These are phyloP conservation scores for Manis crassicaudata DNA, from an alignment of 2,797 vertebrate genomes.

Conservation along the genomic window DNA sequence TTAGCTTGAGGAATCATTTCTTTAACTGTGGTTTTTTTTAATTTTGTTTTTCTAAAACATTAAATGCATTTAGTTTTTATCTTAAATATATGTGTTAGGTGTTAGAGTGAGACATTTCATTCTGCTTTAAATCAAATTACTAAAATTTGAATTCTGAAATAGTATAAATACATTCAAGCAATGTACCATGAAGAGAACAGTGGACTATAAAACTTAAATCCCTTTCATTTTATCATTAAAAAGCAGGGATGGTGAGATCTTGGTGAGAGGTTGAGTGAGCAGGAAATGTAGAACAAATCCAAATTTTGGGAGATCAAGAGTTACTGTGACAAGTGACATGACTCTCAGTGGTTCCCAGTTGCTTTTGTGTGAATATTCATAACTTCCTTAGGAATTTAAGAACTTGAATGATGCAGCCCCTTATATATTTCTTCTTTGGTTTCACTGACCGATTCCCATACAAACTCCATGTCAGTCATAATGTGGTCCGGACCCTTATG, in stretches of 20 bases:
- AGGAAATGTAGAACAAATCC: not conserved
- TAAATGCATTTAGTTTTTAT: not conserved
- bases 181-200: not conserved
- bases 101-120: not conserved
- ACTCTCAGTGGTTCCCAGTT: not conserved
- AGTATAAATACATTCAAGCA: not conserved
- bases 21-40: not conserved
- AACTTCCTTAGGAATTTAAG: not conserved
- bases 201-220: not conserved
- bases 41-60: not conserved
- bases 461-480: not conserved
- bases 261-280: not conserved
- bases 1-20: slow-evolving; percentile 6
- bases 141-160: slow-evolving; percentile 21
- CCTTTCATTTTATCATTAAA: not conserved
- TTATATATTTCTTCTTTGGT: not conserved
- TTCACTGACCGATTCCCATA: not conserved
- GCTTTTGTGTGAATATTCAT: not conserved
- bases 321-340: not conserved
- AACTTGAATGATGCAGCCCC: not conserved
- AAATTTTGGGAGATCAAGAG: not conserved
- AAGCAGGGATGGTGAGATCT: not conserved
- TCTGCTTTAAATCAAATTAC: not conserved
- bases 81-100: not conserved
- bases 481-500: not conserved